phyloP scores from a whole-genome alignment of 2,888 invertebrate species.

The Dryomyza anilis region DNA sequence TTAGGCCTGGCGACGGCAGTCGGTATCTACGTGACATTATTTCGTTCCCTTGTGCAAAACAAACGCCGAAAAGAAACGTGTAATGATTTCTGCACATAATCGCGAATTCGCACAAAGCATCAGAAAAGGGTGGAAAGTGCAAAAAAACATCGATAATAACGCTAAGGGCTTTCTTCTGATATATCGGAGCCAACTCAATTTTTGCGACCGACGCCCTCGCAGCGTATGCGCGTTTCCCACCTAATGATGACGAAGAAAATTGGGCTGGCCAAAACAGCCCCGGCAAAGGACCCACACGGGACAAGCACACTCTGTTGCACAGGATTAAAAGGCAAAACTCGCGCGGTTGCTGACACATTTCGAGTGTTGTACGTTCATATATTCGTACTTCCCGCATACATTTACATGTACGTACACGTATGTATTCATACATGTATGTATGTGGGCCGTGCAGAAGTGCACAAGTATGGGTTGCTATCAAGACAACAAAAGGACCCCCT shows the following conservation, averaged over 20 bases:
- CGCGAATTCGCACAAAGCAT: conserved; percentile 6
- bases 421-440: conserved; percentile 1
- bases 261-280: conserved; percentile 38
- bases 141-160: conserved; percentile 12
- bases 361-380: conserved; percentile 25
- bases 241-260: conserved; percentile 23
- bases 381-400: neutral
- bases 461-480: neutral
- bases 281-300: conserved; percentile 49
- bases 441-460: neutral
- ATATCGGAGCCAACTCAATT: neutral
- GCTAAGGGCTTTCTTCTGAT: neutral
- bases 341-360: conserved; percentile 45
- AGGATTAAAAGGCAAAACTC: conserved; percentile 40
- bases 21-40: conserved; percentile 21
- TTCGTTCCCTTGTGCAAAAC: conserved; percentile 30
- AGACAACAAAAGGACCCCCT: neutral
- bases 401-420: neutral
- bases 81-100: conserved; percentile 29
- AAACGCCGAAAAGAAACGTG: conserved; percentile 24
- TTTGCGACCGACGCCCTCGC: neutral
- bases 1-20: neutral
- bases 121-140: conserved; percentile 30
- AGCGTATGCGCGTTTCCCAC: conserved; percentile 9
- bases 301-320: conserved; percentile 41